Evolutionary conservation across 1,140 invertebrate species (phyloP), one percentile per base, ranked within the genome.

Genomic region (Sarcophaga peregrina): DNA sequence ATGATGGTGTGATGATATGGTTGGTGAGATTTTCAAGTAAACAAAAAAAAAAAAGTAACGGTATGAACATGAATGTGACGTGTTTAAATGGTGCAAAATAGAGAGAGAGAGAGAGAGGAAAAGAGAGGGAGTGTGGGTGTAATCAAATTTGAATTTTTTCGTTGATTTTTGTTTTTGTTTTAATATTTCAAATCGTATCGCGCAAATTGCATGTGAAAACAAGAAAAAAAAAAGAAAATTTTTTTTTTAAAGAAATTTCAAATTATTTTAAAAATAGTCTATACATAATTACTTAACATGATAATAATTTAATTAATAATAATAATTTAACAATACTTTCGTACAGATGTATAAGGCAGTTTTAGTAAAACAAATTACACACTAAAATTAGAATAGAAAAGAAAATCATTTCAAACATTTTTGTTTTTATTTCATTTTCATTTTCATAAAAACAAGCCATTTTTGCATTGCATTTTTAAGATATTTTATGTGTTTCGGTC

Each of bases 61-160:
- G n/a, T n/a, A n/a, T 58, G n/a, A 58, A n/a, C 25, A 37, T 13
- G 54, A 58, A n/a, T 13, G 54, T 13, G 13, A n/a, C 10, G 62
- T 68, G 62, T 68, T 58, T 68, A 68, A 68, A 68, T 25, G 17
- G 62, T 68, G 62, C 62, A 68, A 68, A 68, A 20, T 68, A 68
- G 8, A 37, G 25, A 37, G 25, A 37, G 10, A n/a, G n/a, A n/a
- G n/a, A n/a, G n/a, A n/a, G n/a, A n/a, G n/a, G n/a, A n/a, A n/a
- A n/a, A n/a, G n/a, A n/a, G n/a, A n/a, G n/a, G n/a, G n/a, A n/a
- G n/a, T n/a, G n/a, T n/a, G n/a, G 10, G 62, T 68, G 62, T n/a
- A 68, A 68, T n/a, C 62, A 68, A 68, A 1, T 20, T 68, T 68
- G 62, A n/a, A 52, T 7, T 68, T 68, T 68, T 20, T 6, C 9